Evolutionary conservation across 2,888 invertebrate genomes (phyloP), one percentile per base, ranked within the genome.

Genomic region (Epinotia demarniana): DNA sequence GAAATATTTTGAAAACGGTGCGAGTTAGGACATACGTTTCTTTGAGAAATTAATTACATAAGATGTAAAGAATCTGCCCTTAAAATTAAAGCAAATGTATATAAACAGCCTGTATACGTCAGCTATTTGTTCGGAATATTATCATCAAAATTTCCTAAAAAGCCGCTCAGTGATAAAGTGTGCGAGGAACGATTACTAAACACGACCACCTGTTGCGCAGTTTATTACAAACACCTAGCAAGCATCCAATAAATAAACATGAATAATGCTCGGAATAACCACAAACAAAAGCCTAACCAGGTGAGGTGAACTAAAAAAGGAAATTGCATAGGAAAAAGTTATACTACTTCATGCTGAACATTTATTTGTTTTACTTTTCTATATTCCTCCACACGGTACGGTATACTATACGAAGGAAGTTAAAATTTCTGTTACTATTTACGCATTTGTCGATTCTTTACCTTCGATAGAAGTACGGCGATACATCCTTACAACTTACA

Each of bases 201-300:
- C 43, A 39, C 39, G 27, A 43, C 57, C 62, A 58, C 74, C 66
- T 71, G 71, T 66, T 61, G 75, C 66, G 60, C 53, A 43, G 61
- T 66, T 75, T 71, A 75, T 71, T 27, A 23, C 64, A 3, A 53
- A 58, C 55, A 27, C 66, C 66, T 61, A 61, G 46, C 57, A 53
- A 67, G 74, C 63, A 49, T 46, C 46, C 66, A 27, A 55, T 71
- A 64, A 75, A 75, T 67, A 71, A 70, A 64, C 63, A 70, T 64
- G 70, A 75, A 39, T 58, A 70, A 69, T 64, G 62, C n/a, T 23
- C 12, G 49, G 46, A 64, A 74, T 70, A 57, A 70, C 63, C 57
- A 19, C 49, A 27, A 57, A 63, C 46, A n/a, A 58, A 18, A 43
- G n/a, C 53, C 55, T 68, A 57, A 16, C 49, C 57, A 63, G 43